Conservation (phyloP, 2,888 invertebrate genomes). For the Bruchidius siliquastri region DNA sequence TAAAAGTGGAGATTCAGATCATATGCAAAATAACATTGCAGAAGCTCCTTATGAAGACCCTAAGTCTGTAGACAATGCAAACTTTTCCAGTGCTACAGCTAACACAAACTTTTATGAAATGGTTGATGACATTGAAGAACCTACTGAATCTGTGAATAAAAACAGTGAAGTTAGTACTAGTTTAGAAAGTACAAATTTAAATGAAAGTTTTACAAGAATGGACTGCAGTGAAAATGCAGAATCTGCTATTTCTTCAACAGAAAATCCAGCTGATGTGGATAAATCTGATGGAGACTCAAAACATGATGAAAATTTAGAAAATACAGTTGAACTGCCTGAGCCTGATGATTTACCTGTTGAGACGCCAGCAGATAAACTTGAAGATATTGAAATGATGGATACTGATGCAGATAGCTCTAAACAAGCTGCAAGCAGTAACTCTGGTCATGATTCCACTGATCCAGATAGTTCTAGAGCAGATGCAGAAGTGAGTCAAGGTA, state of each 20-base stretch:
- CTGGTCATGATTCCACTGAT: neutral
- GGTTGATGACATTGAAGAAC: neutral
- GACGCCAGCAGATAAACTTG: neutral
- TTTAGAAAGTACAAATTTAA: slow-evolving; percentile 5
- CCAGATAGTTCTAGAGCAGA: neutral
- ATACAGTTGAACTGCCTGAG: neutral
- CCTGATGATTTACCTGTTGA: neutral
- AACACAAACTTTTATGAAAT: neutral
- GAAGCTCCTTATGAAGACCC: slow-evolving; percentile 2
- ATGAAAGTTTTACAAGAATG: slow-evolving; percentile 8
- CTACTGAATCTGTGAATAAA: neutral
- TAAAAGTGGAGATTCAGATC: slow-evolving; percentile 1
- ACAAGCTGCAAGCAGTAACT: neutral
- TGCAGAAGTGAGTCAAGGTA: neutral
- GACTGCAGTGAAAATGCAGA: slow-evolving; percentile 12
- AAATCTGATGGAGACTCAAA: neutral
- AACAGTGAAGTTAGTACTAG: neutral
- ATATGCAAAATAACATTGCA: slow-evolving; percentile 9
- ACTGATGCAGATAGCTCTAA: neutral
- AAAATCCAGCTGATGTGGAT: slow-evolving; percentile 3
- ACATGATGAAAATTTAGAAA: slow-evolving; percentile 2
- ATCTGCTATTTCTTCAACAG: neutral
- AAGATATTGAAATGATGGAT: neutral
- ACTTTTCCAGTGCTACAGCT: neutral
- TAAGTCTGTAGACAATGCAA: neutral